phyloP scores from a whole-genome alignment of 2,113 vertebrate species.

The Varanus komodoensis region DNA sequence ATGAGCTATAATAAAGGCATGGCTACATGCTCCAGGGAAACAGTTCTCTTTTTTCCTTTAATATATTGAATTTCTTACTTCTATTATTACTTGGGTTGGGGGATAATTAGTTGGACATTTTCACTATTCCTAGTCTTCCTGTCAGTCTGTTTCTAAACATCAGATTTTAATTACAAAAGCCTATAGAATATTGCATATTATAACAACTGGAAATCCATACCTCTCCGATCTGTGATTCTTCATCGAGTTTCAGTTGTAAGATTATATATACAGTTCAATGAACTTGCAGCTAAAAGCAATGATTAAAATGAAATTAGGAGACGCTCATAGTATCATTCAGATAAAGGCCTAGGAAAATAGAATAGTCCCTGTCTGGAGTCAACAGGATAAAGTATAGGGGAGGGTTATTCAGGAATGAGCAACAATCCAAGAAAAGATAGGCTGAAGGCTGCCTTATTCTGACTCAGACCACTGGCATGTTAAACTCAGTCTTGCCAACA shows the following conservation, averaged over 20 bases:
- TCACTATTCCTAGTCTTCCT: not conserved
- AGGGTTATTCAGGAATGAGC: too few species aligned
- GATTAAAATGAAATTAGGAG: not conserved
- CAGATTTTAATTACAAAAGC: constrained; percentile 1
- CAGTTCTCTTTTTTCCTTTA: constrained; percentile 32
- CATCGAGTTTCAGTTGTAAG: not conserved
- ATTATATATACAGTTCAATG: not conserved
- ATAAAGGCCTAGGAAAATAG: not conserved
- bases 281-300: too few species aligned
- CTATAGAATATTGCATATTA: not conserved
- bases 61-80: rapidly evolving
- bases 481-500: too few species aligned
- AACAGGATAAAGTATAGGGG: not conserved
- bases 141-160: not conserved
- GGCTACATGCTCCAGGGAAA: constrained; percentile 33
- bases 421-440: too few species aligned
- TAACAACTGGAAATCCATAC: not conserved
- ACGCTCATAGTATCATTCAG: not conserved
- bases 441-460: too few species aligned
- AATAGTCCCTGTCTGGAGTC: not conserved
- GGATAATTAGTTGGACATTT: not conserved
- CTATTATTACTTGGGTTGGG: not conserved
- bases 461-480: too few species aligned
- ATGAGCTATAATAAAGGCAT: constrained; percentile 31
- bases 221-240: not conserved